Percentiles rank a stretch among this genome's conserved stretches.
phyloP scores from a whole-genome alignment of 1,140 invertebrate genomes.

The Bicyclus anynana region DNA sequence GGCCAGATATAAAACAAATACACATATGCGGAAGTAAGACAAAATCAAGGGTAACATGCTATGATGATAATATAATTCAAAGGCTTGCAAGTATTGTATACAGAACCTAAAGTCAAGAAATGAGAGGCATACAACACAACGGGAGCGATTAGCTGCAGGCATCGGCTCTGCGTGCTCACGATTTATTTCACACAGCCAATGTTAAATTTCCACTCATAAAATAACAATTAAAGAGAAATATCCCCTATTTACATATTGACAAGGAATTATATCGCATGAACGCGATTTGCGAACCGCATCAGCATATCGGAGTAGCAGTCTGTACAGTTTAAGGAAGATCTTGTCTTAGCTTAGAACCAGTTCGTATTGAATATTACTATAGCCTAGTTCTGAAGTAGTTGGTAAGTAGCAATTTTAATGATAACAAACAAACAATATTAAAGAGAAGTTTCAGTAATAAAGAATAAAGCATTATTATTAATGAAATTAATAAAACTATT shows the following conservation, averaged over 20 bases:
- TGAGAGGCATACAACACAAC: constrained; percentile 34
- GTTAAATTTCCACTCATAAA: constrained; percentile 25
- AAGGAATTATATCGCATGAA: constrained; percentile 22
- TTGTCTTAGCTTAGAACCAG: constrained; percentile 54
- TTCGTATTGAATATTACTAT: constrained; percentile 42
- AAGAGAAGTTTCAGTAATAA: too few relatives aligned
- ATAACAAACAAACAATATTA: neutral
- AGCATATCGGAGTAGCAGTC: constrained; percentile 34
- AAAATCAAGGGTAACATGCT: too few relatives aligned
- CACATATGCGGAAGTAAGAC: too few relatives aligned
- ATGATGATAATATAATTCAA: neutral
- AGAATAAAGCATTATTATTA: too few relatives aligned
- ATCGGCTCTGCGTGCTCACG: constrained; percentile 52
- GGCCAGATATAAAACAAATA: too few relatives aligned
- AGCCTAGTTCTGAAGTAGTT: constrained; percentile 20
- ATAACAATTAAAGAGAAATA: constrained; percentile 23
- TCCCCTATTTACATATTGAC: constrained; percentile 21
- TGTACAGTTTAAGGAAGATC: constrained; percentile 60
- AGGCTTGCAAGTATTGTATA: neutral
- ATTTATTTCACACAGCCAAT: constrained; percentile 50
- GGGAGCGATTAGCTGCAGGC: constrained; percentile 63
- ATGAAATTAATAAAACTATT: too few relatives aligned
- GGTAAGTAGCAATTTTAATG: constrained; percentile 6
- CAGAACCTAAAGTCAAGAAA: constrained; percentile 14
- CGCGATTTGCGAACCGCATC: constrained; percentile 3